These are phyloP conservation scores for Pyrrhia umbra DNA, from an alignment of 2,888 invertebrate genomes.

Conservation along the genomic window DNA sequence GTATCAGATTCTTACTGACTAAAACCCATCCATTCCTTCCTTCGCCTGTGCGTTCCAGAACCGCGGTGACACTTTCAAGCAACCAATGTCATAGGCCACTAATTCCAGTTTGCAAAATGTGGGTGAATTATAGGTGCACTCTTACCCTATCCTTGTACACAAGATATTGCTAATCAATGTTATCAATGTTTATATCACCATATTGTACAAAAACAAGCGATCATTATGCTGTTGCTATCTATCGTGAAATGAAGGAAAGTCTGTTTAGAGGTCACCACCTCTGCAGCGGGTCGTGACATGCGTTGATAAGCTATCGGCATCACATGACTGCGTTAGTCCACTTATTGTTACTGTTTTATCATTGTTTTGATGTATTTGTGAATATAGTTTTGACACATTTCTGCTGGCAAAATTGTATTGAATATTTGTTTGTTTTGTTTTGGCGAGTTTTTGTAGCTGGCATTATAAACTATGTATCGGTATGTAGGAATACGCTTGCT, in stretches of 20 bases:
- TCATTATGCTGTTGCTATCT: conserved; percentile 34
- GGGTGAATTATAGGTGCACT: background rate
- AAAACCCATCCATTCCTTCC: no score
- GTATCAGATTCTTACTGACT: no score
- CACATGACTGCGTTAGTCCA: conserved; percentile 45
- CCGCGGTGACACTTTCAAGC: no score
- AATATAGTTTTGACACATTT: background rate
- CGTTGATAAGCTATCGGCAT: conserved; percentile 49
- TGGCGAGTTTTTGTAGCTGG: background rate
- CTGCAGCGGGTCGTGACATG: conserved; percentile 44
- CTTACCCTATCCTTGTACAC: background rate
- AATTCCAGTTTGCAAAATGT: no score
- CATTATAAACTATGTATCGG: no score
- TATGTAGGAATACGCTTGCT: no score
- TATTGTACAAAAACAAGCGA: conserved; percentile 2
- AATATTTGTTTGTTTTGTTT: background rate
- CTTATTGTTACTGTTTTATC: conserved; percentile 39
- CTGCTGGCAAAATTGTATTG: background rate
- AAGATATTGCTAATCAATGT: background rate
- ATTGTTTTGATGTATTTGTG: conserved; percentile 19
- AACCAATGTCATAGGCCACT: no score
- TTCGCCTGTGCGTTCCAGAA: no score
- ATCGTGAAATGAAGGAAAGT: conserved; percentile 54
- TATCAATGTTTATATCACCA: conserved; percentile 11
- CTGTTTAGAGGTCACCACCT: conserved; percentile 52